Evolutionary conservation across 2,113 vertebrate species (phyloP).

Genomic region (Etheostoma cragini): DNA sequence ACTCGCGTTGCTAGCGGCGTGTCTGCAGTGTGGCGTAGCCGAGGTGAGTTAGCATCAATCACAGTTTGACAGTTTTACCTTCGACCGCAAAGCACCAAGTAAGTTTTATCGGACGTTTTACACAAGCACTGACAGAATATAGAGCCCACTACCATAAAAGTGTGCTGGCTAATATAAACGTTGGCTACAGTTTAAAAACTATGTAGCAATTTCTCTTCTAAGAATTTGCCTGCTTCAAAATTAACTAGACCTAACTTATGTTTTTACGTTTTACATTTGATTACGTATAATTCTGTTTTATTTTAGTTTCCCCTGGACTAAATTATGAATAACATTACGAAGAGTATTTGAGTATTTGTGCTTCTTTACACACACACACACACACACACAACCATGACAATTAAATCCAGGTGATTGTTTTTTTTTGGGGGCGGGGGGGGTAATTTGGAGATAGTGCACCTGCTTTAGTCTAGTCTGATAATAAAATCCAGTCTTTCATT

Average conservation of each 20-base stretch:
- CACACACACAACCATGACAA: background rate
- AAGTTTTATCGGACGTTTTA: background rate
- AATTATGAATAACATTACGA: background rate
- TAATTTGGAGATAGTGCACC: constrained; percentile 47
- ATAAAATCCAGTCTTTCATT: constrained; percentile 11
- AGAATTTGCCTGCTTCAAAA: background rate
- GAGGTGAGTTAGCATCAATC: constrained; percentile 76
- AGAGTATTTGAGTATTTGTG: background rate
- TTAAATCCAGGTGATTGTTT: constrained; percentile 6
- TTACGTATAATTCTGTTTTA: background rate
- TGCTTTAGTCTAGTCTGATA: constrained; percentile 13
- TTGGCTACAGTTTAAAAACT: background rate
- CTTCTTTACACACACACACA: background rate
- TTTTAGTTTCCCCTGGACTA: background rate
- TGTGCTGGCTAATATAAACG: background rate
- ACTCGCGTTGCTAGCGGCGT: constrained; percentile 81
- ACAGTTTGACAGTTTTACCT: background rate
- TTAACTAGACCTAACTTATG: background rate
- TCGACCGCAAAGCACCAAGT: background rate
- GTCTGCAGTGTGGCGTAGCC: constrained; percentile 73
- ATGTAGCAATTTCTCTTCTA: background rate
- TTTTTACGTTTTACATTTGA: background rate
- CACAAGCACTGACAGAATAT: background rate
- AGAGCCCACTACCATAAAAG: background rate
- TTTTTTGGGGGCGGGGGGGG: no score